phyloP scores from a whole-genome alignment of 1,140 invertebrate species.

The Drosophila ercepeae region DNA sequence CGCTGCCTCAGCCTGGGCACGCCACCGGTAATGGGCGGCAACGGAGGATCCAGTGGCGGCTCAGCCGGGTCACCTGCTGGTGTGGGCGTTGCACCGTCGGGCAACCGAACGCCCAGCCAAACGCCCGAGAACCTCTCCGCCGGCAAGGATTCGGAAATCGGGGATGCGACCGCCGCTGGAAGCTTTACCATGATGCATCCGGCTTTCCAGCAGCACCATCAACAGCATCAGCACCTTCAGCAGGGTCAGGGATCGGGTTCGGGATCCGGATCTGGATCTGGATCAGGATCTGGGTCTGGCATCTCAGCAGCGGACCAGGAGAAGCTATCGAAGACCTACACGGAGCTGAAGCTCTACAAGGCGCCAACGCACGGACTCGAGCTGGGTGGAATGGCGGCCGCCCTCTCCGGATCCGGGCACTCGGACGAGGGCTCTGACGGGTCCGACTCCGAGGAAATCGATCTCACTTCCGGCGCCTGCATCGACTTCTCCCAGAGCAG shows the following conservation, averaged over 20 bases:
- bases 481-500: conserved; percentile 83
- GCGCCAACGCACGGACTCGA: conserved; percentile 57
- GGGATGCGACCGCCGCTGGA: conserved; percentile 26
- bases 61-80: conserved; percentile 2
- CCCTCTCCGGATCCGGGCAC: conserved; percentile 37
- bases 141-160: conserved; percentile 47
- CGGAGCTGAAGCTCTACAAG: conserved; percentile 82
- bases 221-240: conserved; percentile 48
- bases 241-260: conserved; percentile 25
- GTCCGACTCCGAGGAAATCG: conserved; percentile 83
- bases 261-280: conserved; percentile 43
- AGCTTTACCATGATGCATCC: conserved; percentile 83
- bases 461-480: conserved; percentile 81
- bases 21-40: conserved; percentile 85
- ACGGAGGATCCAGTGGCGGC: conserved; percentile 15
- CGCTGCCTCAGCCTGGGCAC: conserved; percentile 90
- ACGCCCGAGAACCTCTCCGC: conserved; percentile 68
- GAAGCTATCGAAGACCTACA: conserved; percentile 76
- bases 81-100: not conserved
- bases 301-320: conserved; percentile 2
- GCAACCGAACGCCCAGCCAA: conserved; percentile 42
- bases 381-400: conserved; percentile 45
- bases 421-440: conserved; percentile 74
- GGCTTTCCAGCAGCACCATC: conserved; percentile 73
- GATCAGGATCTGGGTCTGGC: conserved; percentile 27